Percentiles rank a stretch among this genome's conserved stretches.
These are phyloP conservation scores for Pipistrellus nathusii DNA, from an alignment of 2,797 vertebrate genomes.

Conservation along the genomic window DNA sequence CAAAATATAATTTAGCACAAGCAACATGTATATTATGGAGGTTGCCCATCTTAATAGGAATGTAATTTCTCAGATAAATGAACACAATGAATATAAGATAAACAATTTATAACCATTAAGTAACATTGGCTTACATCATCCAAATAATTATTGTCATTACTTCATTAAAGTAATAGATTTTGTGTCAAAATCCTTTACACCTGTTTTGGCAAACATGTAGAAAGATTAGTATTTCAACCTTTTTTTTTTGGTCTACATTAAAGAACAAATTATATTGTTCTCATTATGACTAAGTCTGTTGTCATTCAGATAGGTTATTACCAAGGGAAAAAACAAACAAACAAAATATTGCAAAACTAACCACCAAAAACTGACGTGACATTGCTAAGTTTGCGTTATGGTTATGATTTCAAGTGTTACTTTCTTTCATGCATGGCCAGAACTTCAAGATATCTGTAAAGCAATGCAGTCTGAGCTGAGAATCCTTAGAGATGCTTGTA, in stretches of 20 bases:
- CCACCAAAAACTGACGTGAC: background rate
- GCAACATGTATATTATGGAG: background rate
- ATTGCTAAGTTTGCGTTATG: background rate
- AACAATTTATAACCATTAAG: background rate
- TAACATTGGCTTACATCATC: background rate
- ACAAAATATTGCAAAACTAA: background rate
- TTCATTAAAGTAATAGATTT: background rate
- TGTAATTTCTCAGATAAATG: background rate
- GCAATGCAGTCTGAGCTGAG: background rate
- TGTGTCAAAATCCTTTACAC: background rate
- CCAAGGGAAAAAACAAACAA: constrained; percentile 2
- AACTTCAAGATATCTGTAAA: background rate
- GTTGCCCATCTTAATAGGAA: background rate
- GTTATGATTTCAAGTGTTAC: background rate
- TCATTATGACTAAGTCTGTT: background rate
- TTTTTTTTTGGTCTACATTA: background rate
- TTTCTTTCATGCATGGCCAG: background rate
- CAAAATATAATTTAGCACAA: background rate
- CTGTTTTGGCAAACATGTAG: background rate
- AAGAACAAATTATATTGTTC: background rate
- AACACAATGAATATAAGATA: background rate
- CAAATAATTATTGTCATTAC: background rate
- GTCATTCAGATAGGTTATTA: background rate
- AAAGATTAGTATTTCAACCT: background rate
- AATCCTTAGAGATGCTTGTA: background rate